Evolutionary conservation across 2,888 invertebrate genomes (phyloP).

Genomic region (Drosophila pseudotalamancana): DNA sequence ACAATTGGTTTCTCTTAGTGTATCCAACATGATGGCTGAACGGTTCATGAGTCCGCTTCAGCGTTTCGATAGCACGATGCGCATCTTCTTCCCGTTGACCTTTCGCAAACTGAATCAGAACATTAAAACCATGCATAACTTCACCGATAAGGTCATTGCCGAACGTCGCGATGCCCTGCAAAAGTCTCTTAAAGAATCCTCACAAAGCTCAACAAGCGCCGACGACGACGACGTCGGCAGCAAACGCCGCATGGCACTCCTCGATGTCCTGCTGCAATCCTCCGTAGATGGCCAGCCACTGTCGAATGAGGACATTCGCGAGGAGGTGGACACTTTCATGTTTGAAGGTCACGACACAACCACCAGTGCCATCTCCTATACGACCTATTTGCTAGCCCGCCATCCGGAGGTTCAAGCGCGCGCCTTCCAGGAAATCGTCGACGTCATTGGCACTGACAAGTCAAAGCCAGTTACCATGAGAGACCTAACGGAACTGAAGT

Average conservation of each 20-base stretch:
- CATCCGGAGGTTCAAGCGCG: conserved; percentile 78
- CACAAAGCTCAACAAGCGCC: conserved; percentile 8
- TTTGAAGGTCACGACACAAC: conserved; percentile 85
- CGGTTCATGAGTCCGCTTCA: conserved; percentile 69
- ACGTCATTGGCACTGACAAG: conserved; percentile 76
- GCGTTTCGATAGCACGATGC: conserved; percentile 58
- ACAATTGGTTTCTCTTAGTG: conserved; percentile 28
- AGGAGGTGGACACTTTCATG: conserved; percentile 89
- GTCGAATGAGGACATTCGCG: conserved; percentile 86
- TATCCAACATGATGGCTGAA: conserved; percentile 61
- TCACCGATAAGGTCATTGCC: conserved; percentile 74
- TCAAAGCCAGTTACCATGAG: conserved; percentile 56
- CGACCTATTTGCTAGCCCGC: conserved; percentile 76
- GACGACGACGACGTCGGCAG: conserved; percentile 83
- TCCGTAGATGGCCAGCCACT: conserved; percentile 86
- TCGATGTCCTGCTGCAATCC: conserved; percentile 88
- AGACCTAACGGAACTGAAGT: conserved; percentile 79
- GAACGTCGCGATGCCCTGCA: conserved; percentile 60
- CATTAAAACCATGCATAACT: conserved; percentile 70
- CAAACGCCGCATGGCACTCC: conserved; percentile 87
- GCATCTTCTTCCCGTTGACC: conserved; percentile 81
- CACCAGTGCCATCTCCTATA: conserved; percentile 80
- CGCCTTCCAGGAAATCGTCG: conserved; percentile 74
- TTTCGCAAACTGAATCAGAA: conserved; percentile 44
- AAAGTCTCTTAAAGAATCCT: conserved; percentile 44